Evolutionary conservation across 2,797 vertebrate genomes (phyloP).

Genomic region (Ataeniobius toweri): DNA sequence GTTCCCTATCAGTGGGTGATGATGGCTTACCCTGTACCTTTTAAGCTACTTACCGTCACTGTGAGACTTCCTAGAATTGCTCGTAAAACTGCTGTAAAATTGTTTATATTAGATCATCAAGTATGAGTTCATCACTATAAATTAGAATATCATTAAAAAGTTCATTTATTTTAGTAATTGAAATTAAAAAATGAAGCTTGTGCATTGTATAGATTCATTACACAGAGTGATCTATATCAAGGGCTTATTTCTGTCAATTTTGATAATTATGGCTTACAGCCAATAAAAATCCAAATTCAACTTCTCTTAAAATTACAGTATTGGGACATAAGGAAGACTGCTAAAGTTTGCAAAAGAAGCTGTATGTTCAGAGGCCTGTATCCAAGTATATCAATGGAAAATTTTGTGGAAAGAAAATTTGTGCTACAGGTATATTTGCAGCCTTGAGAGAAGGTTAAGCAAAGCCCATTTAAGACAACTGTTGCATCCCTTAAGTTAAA

Average conservation of each 20-base stretch:
- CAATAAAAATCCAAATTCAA: neutral
- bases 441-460: neutral
- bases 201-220: neutral
- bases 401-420: neutral
- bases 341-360: no score
- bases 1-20: slow-evolving; percentile 11
- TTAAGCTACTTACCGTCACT: slow-evolving; percentile 8
- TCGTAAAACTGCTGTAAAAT: slow-evolving; percentile 23
- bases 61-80: neutral
- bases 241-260: neutral
- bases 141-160: neutral
- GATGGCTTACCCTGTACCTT: slow-evolving; percentile 27
- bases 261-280: neutral
- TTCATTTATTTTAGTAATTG: neutral
- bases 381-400: neutral
- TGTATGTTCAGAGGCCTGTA: neutral
- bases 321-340: neutral
- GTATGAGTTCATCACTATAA: neutral
- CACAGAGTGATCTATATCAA: neutral
- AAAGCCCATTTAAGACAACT: neutral
- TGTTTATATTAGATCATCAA: neutral
- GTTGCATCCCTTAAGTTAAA: neutral
- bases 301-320: neutral
- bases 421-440: neutral
- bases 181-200: neutral